phyloP scores from a whole-genome alignment of 2,888 invertebrate genomes.

The Tachina lurida region DNA sequence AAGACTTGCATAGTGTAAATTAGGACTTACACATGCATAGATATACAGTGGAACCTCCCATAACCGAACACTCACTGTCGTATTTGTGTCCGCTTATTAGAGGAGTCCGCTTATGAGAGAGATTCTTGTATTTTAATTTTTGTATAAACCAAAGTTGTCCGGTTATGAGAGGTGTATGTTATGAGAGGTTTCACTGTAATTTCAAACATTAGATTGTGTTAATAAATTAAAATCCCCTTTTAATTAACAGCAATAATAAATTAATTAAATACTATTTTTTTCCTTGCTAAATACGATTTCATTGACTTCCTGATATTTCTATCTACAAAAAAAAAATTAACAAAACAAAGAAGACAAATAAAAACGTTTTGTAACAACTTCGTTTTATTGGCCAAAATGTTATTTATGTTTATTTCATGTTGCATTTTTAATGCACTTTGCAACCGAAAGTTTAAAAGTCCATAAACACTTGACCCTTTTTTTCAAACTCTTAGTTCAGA shows the following conservation, averaged over 20 bases:
- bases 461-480: constrained; percentile 64
- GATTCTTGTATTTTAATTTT: too few species aligned
- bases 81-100: too few species aligned
- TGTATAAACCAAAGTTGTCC: too few species aligned
- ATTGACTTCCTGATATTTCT: not conserved
- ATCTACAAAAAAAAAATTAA: not conserved
- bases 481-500: constrained; percentile 33
- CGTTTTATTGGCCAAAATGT: constrained; percentile 56
- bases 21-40: too few species aligned
- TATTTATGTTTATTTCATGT: constrained; percentile 60
- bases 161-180: too few species aligned
- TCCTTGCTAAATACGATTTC: not conserved
- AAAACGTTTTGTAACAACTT: constrained; percentile 60
- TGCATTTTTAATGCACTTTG: constrained; percentile 65
- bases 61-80: too few species aligned
- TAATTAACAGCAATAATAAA: constrained; percentile 26
- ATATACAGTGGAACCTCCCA: too few species aligned
- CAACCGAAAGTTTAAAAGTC: constrained; percentile 63
- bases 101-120: too few species aligned
- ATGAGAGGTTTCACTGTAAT: too few species aligned
- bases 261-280: not conserved
- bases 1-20: too few species aligned
- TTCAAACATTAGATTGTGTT: too few species aligned
- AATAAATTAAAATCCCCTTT: not conserved
- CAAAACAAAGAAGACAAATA: constrained; percentile 9